These are phyloP conservation scores for Anoplolepis gracilipes DNA, from an alignment of 1,140 invertebrate genomes.

Conservation along the genomic window DNA sequence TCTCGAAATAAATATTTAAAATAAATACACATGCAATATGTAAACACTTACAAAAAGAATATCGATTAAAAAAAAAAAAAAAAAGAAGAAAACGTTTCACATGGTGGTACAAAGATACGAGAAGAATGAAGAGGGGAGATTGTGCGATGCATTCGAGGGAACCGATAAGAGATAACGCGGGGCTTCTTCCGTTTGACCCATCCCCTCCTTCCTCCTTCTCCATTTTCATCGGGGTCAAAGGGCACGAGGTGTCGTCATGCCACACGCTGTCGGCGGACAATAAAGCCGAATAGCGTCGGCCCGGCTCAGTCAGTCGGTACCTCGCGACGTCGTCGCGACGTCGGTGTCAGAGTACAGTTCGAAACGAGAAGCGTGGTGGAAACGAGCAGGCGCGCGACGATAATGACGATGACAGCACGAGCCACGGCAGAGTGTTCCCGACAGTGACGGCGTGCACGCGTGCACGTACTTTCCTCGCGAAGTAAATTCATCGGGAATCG, in stretches of 20 bases:
- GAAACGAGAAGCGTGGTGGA: not conserved
- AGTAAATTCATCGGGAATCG: not conserved
- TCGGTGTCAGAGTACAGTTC: slow-evolving; percentile 22
- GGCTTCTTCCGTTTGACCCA: not conserved
- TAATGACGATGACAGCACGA: slow-evolving; percentile 16
- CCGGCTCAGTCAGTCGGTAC: slow-evolving; percentile 76
- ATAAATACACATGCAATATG: no score
- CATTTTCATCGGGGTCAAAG: slow-evolving; percentile 59
- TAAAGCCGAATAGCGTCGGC: slow-evolving; percentile 76
- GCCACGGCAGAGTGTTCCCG: slow-evolving; percentile 30
- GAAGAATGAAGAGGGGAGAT: not conserved
- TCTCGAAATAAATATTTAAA: no score
- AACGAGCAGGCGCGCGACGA: not conserved
- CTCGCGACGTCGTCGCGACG: slow-evolving; percentile 41
- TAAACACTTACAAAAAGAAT: not conserved
- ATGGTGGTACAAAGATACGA: not conserved
- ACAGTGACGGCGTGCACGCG: slow-evolving; percentile 47
- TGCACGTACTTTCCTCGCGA: not conserved
- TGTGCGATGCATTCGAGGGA: slow-evolving; percentile 1
- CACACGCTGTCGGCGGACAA: slow-evolving; percentile 68
- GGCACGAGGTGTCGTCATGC: slow-evolving; percentile 56
- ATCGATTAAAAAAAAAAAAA: not conserved
- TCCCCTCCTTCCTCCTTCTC: not conserved
- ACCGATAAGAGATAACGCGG: slow-evolving; percentile 59
- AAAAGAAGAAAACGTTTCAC: no score